Conservation (phyloP, 2,113 vertebrate species). For the Falco punctatus region DNA sequence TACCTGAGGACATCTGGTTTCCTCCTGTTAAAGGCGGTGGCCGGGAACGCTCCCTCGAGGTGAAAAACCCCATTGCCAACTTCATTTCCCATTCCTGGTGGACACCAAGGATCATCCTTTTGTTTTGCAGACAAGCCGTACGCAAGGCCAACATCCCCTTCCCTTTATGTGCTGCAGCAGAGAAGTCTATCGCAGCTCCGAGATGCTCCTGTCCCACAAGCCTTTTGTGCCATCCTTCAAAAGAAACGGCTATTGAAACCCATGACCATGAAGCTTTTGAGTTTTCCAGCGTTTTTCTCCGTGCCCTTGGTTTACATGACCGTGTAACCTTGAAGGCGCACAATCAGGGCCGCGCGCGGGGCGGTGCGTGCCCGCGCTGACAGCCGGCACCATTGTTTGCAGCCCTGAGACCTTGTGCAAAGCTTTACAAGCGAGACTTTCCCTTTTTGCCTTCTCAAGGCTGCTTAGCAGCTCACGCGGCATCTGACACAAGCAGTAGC, state of each 20-base stretch:
- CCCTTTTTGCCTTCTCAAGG: conserved; percentile 34
- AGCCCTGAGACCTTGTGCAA: neutral
- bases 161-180: neutral
- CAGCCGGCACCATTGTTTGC: conserved; percentile 13
- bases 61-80: neutral
- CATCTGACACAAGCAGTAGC: neutral
- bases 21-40: neutral
- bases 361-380: neutral
- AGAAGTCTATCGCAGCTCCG: neutral
- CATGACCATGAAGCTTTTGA: conserved; percentile 59
- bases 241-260: conserved; percentile 57
- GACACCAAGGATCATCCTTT: neutral
- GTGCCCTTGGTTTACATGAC: neutral
- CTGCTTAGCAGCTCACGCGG: rapidly evolving
- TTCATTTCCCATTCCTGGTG: neutral
- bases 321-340: conserved; percentile 9
- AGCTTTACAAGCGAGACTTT: neutral
- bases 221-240: conserved; percentile 52
- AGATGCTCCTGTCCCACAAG: neutral
- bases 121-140: neutral
- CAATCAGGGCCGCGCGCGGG: neutral
- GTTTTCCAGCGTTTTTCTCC: neutral
- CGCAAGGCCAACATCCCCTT: neutral
- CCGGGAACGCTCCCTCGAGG: neutral
- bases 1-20: neutral